Evolutionary conservation across 2,797 vertebrate species (phyloP), one percentile per base, ranked within the genome.

Genomic region (Ctenosaura bakeri): DNA sequence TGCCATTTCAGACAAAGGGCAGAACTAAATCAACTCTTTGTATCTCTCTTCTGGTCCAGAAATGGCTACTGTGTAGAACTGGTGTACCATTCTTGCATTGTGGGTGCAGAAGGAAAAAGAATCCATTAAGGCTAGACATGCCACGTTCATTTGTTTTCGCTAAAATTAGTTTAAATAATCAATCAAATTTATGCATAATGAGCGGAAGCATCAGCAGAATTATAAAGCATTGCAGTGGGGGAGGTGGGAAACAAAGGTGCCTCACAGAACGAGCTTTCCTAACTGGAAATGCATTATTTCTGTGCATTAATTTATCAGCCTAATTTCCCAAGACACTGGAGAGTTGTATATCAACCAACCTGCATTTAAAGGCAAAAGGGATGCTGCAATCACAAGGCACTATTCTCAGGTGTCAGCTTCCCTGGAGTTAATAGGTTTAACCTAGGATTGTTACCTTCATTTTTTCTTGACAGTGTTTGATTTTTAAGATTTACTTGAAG

Each of bases 101-200:
- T 52, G 42, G 62, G 32, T 2, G 26, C 35, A 78, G 0, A 83
- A 35, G 69, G 50, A 14, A 80, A 83, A 87, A 32, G 81, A 71
- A 73, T 66, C 83, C 62, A 78, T 94, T 88, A 90, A 64, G 22
- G 82, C 52, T 80, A 85, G 46, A 64, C n/a, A 3, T 5, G 80
- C 87, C 4, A 66, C 76, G 13, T 62, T 90, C 87, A 52, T 93
- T 87, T 84, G 80, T 87, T 64, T 89, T 59, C 77, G 89, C 93
- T 91, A 90, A 94, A 94, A 94, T 94, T 86, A 92, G 86, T 62
- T 46, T 42, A 90, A 85, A 78, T 29, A 71, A 92, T 94, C 90
- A 90, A 94, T 93, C 93, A 93, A 90, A 77, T 89, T 81, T 86
- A 78, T 38, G 83, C 76, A 0, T 64, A 92, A 93, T 0, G 73